Evolutionary conservation across 2,797 vertebrate species (phyloP).

Genomic region (Enteromius argenteus): DNA sequence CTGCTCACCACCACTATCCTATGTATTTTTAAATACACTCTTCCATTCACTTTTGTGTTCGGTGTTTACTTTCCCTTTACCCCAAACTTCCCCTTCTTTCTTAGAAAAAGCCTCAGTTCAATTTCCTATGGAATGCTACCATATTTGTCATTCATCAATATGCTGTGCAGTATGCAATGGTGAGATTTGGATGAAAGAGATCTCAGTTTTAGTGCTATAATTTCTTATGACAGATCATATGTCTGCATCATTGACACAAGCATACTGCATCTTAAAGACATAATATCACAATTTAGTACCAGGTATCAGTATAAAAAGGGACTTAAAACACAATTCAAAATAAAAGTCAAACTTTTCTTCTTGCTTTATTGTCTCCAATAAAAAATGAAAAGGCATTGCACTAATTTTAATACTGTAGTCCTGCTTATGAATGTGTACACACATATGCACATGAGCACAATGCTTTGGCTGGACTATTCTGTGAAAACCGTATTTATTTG

Average conservation of each 20-base stretch:
- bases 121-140: background rate
- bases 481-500: background rate
- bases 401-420: background rate
- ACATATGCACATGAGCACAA: background rate
- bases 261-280: background rate
- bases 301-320: background rate
- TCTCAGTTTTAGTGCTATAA: background rate
- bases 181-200: background rate
- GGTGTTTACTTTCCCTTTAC: background rate
- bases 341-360: background rate
- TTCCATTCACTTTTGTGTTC: background rate
- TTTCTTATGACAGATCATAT: background rate
- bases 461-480: background rate
- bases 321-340: background rate
- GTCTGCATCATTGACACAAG: background rate
- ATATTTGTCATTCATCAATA: constrained; percentile 14
- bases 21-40: background rate
- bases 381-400: background rate
- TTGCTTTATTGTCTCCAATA: background rate
- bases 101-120: background rate
- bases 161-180: background rate
- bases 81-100: background rate
- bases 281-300: background rate
- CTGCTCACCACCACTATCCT: background rate
- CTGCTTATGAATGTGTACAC: background rate